Percentiles rank a stretch among this genome's conserved stretches.
These are phyloP conservation scores for Phenganax stokvisi DNA, from an alignment of 92 coral and sea anemone species.

Conservation along the genomic window DNA sequence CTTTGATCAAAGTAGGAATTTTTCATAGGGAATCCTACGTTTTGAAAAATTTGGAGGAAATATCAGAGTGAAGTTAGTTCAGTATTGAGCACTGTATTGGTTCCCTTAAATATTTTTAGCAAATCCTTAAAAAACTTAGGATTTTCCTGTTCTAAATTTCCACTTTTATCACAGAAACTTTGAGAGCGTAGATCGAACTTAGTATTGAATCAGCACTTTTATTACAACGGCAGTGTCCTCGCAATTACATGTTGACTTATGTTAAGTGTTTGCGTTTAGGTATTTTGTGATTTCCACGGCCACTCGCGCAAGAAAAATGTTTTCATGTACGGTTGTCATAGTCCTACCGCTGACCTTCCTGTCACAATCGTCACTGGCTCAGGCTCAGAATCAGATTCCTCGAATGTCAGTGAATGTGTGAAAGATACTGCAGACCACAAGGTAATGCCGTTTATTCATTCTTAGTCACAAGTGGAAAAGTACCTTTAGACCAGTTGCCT, in stretches of 20 bases:
- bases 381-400: constrained; percentile 60
- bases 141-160: no score
- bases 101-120: no score
- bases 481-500: no score
- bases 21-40: no score
- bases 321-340: constrained; percentile 90
- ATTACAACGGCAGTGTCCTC: neutral
- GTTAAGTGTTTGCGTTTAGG: constrained; percentile 43
- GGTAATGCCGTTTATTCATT: neutral
- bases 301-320: constrained; percentile 98
- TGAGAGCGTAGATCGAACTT: no score
- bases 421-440: constrained; percentile 38
- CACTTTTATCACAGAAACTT: no score
- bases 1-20: no score
- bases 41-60: no score
- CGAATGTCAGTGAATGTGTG: constrained; percentile 64
- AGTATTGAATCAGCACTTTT: no score
- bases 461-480: neutral
- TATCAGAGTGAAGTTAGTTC: no score
- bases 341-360: constrained; percentile 66
- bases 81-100: no score
- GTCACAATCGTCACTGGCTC: constrained; percentile 55
- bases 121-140: no score
- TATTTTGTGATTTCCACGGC: constrained; percentile 93
- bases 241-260: neutral